Evolutionary conservation across 1,140 invertebrate genomes (phyloP).

Genomic region (Gonatopus flavifemur): DNA sequence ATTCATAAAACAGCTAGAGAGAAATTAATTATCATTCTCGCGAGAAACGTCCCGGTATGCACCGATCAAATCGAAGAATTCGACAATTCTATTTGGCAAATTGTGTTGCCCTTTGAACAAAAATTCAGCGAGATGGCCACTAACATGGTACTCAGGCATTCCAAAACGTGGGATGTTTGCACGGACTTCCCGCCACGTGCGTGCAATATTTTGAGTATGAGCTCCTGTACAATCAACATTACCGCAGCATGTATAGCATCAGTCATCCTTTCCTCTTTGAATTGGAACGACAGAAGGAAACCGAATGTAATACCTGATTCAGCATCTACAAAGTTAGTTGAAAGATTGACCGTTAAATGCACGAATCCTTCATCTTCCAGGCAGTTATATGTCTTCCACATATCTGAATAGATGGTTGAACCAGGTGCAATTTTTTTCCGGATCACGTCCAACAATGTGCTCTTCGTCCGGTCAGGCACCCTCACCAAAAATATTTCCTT

Average conservation of each 20-base stretch:
- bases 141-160: too few species aligned
- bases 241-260: neutral
- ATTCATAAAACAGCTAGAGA: too few species aligned
- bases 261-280: neutral
- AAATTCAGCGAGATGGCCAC: neutral
- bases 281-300: neutral
- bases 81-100: neutral
- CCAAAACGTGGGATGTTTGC: neutral
- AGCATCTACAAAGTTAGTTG: constrained; percentile 24
- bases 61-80: too few species aligned
- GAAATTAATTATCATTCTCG: too few species aligned
- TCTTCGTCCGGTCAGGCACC: constrained; percentile 14
- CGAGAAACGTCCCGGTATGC: too few species aligned
- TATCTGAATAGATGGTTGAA: constrained; percentile 27
- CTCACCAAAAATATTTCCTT: constrained; percentile 14
- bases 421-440: constrained; percentile 23
- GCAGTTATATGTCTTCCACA: constrained; percentile 24
- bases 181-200: constrained; percentile 1
- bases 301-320: constrained; percentile 9
- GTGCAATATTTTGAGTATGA: constrained; percentile 16
- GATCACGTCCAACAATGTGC: constrained; percentile 18
- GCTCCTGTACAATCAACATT: neutral
- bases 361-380: constrained; percentile 15
- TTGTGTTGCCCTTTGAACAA: neutral
- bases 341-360: constrained; percentile 27